phyloP scores from a whole-genome alignment of 1,140 invertebrate genomes.

The Chironomus tepperi region DNA sequence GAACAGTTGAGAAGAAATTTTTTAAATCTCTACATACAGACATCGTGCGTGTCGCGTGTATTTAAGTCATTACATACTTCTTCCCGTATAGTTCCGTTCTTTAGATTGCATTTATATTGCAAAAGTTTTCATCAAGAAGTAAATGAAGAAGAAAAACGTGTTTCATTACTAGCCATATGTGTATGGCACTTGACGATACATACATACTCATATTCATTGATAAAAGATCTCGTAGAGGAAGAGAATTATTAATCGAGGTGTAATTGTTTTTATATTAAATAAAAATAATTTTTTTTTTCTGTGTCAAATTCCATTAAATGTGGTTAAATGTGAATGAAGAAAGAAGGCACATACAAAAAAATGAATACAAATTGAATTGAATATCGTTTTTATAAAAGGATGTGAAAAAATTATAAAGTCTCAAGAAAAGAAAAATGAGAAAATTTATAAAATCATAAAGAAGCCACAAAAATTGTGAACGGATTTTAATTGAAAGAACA shows the following conservation, averaged over 20 bases:
- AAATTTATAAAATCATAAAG: background rate
- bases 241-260: constrained; percentile 2
- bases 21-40: background rate
- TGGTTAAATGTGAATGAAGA: background rate
- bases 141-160: constrained; percentile 7
- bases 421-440: background rate
- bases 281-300: background rate
- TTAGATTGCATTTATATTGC: background rate
- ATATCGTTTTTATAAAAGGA: background rate
- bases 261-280: constrained; percentile 1
- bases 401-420: background rate
- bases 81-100: background rate
- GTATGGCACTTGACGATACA: background rate
- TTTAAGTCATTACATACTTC: background rate
- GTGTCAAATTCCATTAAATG: constrained; percentile 7
- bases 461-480: background rate
- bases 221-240: background rate
- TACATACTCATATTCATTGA: background rate
- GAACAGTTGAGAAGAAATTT: background rate
- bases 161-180: background rate
- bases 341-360: background rate
- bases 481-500: no score
- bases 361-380: background rate
- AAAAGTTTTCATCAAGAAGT: background rate
- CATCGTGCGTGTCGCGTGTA: background rate